These are phyloP conservation scores for Andrena fulva DNA, from an alignment of 2,888 invertebrate genomes.

Conservation along the genomic window DNA sequence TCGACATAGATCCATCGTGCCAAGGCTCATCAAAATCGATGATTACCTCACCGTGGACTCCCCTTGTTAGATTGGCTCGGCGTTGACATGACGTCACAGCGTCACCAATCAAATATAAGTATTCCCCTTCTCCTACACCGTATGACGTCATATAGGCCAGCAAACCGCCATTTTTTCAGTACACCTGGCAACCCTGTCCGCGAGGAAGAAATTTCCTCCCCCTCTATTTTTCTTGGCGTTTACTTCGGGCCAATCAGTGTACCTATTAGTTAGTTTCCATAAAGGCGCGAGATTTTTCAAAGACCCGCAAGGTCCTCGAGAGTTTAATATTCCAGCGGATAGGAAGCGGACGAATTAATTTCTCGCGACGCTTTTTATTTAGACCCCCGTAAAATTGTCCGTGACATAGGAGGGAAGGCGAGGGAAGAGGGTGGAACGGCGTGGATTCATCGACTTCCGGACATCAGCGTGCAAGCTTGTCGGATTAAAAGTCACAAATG, in stretches of 20 bases:
- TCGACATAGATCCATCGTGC: no score
- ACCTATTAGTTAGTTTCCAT: neutral
- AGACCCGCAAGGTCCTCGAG: neutral
- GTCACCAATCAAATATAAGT: no score
- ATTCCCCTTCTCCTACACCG: no score
- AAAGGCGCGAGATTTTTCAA: neutral
- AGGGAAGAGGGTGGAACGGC: neutral
- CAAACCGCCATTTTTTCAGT: no score
- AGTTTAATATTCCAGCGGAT: neutral
- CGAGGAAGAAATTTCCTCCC: neutral
- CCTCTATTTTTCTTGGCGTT: neutral
- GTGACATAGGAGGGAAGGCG: neutral
- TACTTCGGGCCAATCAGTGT: neutral
- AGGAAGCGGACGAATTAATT: slow-evolving; percentile 5
- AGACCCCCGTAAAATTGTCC: neutral
- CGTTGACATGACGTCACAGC: no score
- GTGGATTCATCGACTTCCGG: slow-evolving; percentile 3
- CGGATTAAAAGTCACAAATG: slow-evolving; percentile 17
- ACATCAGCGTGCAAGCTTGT: neutral
- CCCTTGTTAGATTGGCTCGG: no score
- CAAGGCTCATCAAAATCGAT: no score
- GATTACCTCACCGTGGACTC: no score
- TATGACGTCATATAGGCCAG: no score
- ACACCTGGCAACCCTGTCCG: no score
- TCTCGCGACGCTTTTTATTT: neutral